Evolutionary conservation across 2,797 vertebrate genomes (phyloP), one percentile per base, ranked within the genome.

Genomic region (Oreortyx pictus): DNA sequence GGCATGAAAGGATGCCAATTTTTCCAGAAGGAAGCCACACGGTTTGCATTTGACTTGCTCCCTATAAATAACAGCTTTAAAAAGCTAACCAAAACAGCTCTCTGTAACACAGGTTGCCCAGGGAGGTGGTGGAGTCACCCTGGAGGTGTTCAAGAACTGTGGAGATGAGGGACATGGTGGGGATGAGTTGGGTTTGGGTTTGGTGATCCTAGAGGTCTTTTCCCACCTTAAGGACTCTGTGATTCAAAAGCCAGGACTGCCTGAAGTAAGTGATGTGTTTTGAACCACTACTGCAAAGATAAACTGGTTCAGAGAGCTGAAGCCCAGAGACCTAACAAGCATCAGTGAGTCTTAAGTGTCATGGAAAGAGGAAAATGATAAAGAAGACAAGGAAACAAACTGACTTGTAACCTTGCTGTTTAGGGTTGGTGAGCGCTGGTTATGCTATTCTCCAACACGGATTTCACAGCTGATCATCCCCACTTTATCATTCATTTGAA

Each of bases 321-420:
- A 89, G 17, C 18, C 49, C 62, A 59, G 57, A 59, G 65, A 68
- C 3, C 31, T 59, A 70, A 44, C 19, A 27, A 56, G 24, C 4
- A 43, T 14, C 41, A 56, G 33, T 0, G 0, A 67, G 29, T 27
- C n/a, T 39, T 17, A 77, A 71, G 65, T 0, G 20, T 2, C 57
- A 59, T 0, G 2, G 81, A 41, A 61, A 52, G 14, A 59, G 20
- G 37, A n/a, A 50, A 68, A 56, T 16, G 17, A 39, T 2, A 19
- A 22, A 76, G 24, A 65, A 23, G 29, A 27, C 43, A 43, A 35
- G 46, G 15, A 31, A 61, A 50, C 9, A 41, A 39, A 39, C 39
- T 1, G 2, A 62, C 24, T 24, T 9, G 10, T 62, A 35, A 17
- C 35, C 54, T 52, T 71, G 16, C 57, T 33, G n/a, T n/a, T 82